Evolutionary conservation across 92 coral and sea anemone species (phyloP).

Genomic region (Siderastrea siderea): DNA sequence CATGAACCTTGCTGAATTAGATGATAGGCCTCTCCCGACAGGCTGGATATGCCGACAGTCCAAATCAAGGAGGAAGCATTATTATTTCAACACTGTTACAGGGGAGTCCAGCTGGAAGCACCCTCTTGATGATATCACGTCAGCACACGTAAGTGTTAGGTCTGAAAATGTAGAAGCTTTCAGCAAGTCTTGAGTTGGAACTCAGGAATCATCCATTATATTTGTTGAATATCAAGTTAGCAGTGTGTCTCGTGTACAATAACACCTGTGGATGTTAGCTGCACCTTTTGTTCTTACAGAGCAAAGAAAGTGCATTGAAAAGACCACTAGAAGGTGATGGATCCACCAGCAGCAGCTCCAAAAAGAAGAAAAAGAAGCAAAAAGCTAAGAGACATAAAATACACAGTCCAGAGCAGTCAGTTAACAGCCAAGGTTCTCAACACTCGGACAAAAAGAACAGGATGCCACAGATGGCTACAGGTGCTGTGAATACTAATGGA

Average conservation of each 20-base stretch:
- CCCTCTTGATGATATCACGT: constrained; percentile 58
- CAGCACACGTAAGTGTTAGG: constrained; percentile 13
- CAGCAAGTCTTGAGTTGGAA: too few species aligned
- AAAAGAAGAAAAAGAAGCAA: constrained; percentile 27
- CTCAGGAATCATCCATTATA: too few species aligned
- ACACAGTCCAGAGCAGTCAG: constrained; percentile 9
- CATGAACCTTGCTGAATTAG: constrained; percentile 35
- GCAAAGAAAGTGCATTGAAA: constrained; percentile 15
- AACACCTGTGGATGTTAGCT: background rate
- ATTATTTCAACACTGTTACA: constrained; percentile 83
- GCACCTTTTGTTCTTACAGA: background rate
- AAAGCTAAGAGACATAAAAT: constrained; percentile 22
- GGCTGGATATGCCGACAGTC: constrained; percentile 87
- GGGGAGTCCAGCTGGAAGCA: constrained; percentile 88
- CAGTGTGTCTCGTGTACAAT: too few species aligned
- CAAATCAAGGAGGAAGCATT: constrained; percentile 67
- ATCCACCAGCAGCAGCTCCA: background rate
- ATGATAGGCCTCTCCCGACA: constrained; percentile 69
- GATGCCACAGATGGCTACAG: constrained; percentile 3
- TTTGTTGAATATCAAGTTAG: too few species aligned
- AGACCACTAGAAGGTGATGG: constrained; percentile 2
- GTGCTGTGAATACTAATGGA: constrained; percentile 9
- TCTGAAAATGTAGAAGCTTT: too few species aligned
- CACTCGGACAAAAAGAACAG: background rate
- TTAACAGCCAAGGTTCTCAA: background rate